Base-by-base conservation (phyloP, 2,113 vertebrate species). In the Lichenostomus cassidix region DNA sequence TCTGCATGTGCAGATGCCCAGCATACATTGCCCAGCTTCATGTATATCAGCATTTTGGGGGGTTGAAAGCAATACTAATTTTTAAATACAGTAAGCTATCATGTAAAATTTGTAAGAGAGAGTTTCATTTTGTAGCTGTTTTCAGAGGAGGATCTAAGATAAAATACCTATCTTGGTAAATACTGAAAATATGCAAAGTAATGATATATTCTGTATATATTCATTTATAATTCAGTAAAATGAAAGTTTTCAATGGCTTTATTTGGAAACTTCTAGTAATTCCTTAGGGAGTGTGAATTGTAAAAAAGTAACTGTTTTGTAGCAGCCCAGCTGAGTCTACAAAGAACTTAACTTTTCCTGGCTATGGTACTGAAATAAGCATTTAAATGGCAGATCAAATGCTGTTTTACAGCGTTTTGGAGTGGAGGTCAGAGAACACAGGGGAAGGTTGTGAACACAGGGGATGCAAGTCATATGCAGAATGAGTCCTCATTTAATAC, bases 221-320 rank as follows among this genome's bases (percentile, higher is more conserved):
- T 83, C 7, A 49, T 83, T 90, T 92, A 29, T 50, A 53, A n/a
- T 12, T 92, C n/a, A n/a, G 21, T 52, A 70, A 92, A 44, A n/a
- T 56, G 25, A 90, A 79, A 59, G 39, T 46, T 80, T 95, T 80
- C 21, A 29, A 2, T 73, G 78, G n/a, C 59, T 79, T 89, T 80
- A 10, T 92, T 86, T 93, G 35, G 25, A 42, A 23, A 69, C 22
- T 76, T 49, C 12, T 17, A 8, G 44, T 78, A 39, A 67, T 85
- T 89, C 70, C 46, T 73, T 68, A 64, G 64, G 75, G 42, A 39
- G 21, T 39, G 24, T 60, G 50, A 85, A 64, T 59, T 87, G 69
- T 35, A 44, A 78, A 68, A 82, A 52, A 63, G 25, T 35, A 64
- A 70, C 22, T 65, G 33, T 82, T 93, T 90, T 77, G 21, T 46